Base-by-base conservation (phyloP, 2,888 invertebrate species). In the Cheilosia vulpina region DNA sequence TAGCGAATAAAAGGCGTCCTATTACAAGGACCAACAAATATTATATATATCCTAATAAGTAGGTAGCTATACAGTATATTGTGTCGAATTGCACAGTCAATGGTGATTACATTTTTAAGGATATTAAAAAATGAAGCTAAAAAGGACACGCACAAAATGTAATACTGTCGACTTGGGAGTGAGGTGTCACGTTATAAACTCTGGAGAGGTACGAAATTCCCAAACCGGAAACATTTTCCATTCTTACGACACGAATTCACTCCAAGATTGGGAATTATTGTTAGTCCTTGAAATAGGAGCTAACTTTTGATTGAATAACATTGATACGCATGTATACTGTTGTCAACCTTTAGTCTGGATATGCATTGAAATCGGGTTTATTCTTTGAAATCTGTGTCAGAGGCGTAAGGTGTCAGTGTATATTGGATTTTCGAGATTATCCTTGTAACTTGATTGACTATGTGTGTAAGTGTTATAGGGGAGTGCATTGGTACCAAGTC, bases 281-380 rank as follows among this genome's bases (percentile, higher is more conserved):
- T 50, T 72, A 63, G 47, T 85, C 76, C 81, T 81, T 85, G 85
- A 85, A 85, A 85, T 63, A 38, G 57, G 85, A 85, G 19, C 80
- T 68, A 7, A 21, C 41, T 31, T 69, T 62, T 62, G 81, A 85
- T 85, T 81, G 72, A 52, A 81, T 66, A 85, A 72, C 72, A 81
- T 85, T 72, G 85, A 81, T 77, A 85, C 85, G 76, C 68, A 81
- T 85, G 85, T 85, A 81, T 81, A 85, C 81, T 77, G 66, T 85
- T 85, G 85, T 66, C 60, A 84, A 60, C 69, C 65, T 41, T 38
- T 68, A 58, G 68, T 80, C 65, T 65, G 55, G 47, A 50, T 55
- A 38, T 13, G 13, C 2, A 57, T 83, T 73, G 72, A 76, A 52
- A 69, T 80, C 76, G 81, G 65, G n/a, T 31, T 34, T 17, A 17